Evolutionary conservation across 2,888 invertebrate species (phyloP).

Genomic region (Agrochola circellaris): DNA sequence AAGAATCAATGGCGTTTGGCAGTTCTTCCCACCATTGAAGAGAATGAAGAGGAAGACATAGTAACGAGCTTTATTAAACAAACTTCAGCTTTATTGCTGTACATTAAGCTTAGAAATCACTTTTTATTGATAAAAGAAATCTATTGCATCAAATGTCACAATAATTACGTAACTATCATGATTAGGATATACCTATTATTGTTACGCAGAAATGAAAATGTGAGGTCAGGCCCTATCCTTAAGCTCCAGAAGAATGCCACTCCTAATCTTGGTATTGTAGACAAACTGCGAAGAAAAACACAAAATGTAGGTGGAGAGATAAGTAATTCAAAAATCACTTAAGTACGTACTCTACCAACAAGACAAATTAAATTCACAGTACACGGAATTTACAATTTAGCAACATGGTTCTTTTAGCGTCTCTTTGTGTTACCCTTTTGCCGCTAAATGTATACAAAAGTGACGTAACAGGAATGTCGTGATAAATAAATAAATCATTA

Average conservation of each 20-base stretch:
- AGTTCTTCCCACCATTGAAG: conserved; percentile 74
- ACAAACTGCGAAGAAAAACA: neutral
- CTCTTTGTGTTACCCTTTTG: neutral
- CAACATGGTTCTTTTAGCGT: neutral
- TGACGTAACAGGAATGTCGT: conserved; percentile 70
- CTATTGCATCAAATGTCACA: neutral
- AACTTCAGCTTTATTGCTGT: conserved; percentile 58
- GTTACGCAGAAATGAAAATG: neutral
- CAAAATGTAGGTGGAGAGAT: neutral
- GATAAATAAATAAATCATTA: conserved; percentile 74
- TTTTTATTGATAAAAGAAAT: conserved; percentile 14
- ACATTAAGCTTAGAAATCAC: conserved; percentile 17
- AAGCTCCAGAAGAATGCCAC: neutral
- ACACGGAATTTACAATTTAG: neutral
- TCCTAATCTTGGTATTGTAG: neutral
- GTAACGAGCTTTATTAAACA: conserved; percentile 64
- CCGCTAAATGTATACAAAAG: conserved; percentile 43
- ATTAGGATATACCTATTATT: neutral
- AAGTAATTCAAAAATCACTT: neutral
- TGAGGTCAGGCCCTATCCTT: neutral
- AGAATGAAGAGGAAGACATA: conserved; percentile 74
- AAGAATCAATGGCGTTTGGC: conserved; percentile 70
- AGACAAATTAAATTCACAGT: neutral
- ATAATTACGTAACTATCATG: neutral
- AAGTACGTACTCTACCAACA: neutral